Base-by-base conservation (phyloP, 2,888 invertebrate species). In the Eurytoma adleriae region DNA sequence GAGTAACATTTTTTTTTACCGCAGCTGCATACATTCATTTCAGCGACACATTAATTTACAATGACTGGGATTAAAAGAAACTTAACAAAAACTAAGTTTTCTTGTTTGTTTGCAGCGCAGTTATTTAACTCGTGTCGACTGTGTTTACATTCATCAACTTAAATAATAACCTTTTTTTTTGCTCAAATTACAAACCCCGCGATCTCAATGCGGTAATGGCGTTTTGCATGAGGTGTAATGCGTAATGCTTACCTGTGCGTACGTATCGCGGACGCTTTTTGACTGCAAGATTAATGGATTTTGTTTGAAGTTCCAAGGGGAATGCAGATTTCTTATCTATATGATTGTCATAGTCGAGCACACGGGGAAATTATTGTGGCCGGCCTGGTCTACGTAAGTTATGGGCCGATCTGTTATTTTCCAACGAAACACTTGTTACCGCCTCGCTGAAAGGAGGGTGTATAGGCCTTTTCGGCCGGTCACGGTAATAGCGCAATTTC, bases 331-430 rank as follows among this genome's bases (percentile, higher is more conserved):
- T 61, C 59, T 71, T 71, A 71, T 71, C 71, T 71, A 14, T 20
- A 71, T 71, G 71, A 71, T 71, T 71, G 71, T 71, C 71, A 61
- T 71, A 71, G 48, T 71, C 24, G 57, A 24, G 16, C 30, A 27
- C 30, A 40, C 70, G 18, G n/a, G 70, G 57, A 70, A 71, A 71
- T 61, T 50, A 71, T 50, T 71, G 71, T 71, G 18, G 40, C 20
- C 71, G 48, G 16, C 3, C 24, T 13, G 12, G 18, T 12, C 12
- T 56, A 69, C 18, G 18, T 66, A 69, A 40, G 5, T 40, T 40
- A 40, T 40, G 40, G 40, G 12, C 0, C 30, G 30, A 10, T 56
- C 4, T 24, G 69, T 56, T 70, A 24, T 71, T 50, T 52, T 71
- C 59, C 40, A 59, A 71, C 50, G 48, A 71, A 59, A 71, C 71